These are phyloP conservation scores for Nasonia giraulti DNA, from an alignment of 1,140 invertebrate species.

Conservation along the genomic window DNA sequence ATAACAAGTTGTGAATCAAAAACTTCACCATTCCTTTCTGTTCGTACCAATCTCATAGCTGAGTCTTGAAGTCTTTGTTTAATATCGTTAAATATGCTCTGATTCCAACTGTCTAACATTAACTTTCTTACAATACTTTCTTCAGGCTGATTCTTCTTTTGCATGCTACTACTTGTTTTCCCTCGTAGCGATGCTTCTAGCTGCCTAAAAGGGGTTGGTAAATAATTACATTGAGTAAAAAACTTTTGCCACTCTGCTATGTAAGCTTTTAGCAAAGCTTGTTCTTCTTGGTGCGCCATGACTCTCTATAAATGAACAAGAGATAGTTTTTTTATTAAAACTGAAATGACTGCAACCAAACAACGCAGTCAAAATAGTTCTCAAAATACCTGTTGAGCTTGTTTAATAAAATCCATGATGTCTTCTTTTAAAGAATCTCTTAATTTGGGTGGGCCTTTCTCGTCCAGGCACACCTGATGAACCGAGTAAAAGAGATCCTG, in stretches of 20 bases:
- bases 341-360: background rate
- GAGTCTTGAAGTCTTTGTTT: constrained; percentile 95
- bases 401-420: constrained; percentile 95
- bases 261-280: constrained; percentile 95
- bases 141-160: constrained; percentile 86
- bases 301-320: constrained; percentile 78
- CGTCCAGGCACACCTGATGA: constrained; percentile 94
- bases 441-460: constrained; percentile 92
- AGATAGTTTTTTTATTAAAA: background rate
- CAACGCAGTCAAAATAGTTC: background rate
- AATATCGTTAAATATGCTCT: constrained; percentile 97
- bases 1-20: constrained; percentile 98
- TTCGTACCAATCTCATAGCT: constrained; percentile 97
- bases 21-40: constrained; percentile 96
- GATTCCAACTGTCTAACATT: constrained; percentile 99
- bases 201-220: constrained; percentile 96
- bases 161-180: constrained; percentile 76
- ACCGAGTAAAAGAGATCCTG: constrained; percentile 97
- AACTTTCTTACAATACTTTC: constrained; percentile 94
- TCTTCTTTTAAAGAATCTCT: constrained; percentile 92
- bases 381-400: constrained; percentile 85
- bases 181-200: constrained; percentile 87
- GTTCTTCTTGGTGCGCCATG: constrained; percentile 92
- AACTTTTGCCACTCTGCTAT: constrained; percentile 98
- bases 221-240: constrained; percentile 97